Conservation (phyloP, 2,888 invertebrate genomes). For the Leptogaster cylindrica region DNA sequence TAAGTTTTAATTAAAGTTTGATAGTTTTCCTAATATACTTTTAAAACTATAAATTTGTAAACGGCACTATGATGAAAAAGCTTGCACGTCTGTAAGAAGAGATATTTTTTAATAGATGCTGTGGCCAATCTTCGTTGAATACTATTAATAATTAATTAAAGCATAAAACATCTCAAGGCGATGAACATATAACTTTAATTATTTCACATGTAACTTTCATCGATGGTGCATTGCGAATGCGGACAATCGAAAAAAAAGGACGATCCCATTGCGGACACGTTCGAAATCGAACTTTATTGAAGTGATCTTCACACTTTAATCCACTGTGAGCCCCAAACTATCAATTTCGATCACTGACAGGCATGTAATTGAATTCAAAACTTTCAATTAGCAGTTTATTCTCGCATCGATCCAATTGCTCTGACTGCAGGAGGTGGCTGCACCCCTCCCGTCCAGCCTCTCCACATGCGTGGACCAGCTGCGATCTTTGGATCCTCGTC, state of each 20-base stretch:
- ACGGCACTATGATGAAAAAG: no score
- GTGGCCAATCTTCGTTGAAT: background rate
- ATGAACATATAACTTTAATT: slow-evolving; percentile 25
- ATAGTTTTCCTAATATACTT: no score
- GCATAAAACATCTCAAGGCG: slow-evolving; percentile 30
- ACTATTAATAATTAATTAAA: slow-evolving; percentile 11
- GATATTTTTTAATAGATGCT: no score
- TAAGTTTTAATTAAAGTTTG: no score
- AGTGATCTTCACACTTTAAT: slow-evolving; percentile 39
- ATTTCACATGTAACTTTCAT: slow-evolving; percentile 33
- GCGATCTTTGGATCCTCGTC: background rate
- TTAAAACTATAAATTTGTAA: no score
- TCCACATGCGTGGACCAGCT: background rate
- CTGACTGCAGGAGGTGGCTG: slow-evolving; percentile 25
- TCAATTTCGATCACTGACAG: slow-evolving; percentile 43
- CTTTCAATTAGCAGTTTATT: slow-evolving; percentile 44
- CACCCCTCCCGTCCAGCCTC: background rate
- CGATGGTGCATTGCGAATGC: background rate
- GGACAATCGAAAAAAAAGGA: background rate
- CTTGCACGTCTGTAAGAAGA: no score
- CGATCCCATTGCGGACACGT: slow-evolving; percentile 23
- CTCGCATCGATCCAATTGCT: slow-evolving; percentile 31
- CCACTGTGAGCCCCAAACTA: slow-evolving; percentile 34
- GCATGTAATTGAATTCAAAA: slow-evolving; percentile 44
- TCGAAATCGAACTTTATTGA: slow-evolving; percentile 34